Base-by-base conservation (phyloP, 1,140 invertebrate genomes). In the Fopius arisanus region DNA sequence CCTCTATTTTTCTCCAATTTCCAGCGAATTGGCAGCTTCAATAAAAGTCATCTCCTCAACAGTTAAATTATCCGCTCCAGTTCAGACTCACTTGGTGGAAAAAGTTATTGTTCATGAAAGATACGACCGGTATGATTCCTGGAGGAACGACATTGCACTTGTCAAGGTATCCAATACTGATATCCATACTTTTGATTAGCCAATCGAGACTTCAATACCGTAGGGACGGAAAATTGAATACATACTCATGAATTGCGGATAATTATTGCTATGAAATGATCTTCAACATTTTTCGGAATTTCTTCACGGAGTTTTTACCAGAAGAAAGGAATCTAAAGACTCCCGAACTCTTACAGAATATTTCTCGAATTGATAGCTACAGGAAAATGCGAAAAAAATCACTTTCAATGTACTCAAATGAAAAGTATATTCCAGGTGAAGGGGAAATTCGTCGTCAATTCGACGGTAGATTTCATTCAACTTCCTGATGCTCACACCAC, bases 121-220 rank as follows among this genome's bases (percentile, higher is more conserved):
- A 5, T 81, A 80, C n/a, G 10, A 74, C 43, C 1, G 41, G 2
- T 0, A 0, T 0, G 63, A 79, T 51, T 78, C 80, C 7, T 80
- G 72, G 70, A 67, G 16, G 7, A 80, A 82, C 12, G 78, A 82
- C 23, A 79, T 82, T 10, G 75, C 76, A 23, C 16, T 77, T n/a
- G 1, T 80, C 12, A 75, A 68, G 72, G 76, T 48, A 48, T 14
- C 2, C 43, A 7, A 19, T 1, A 5, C 12, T 2, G 12, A 3
- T 7, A 1, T 37, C 33, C n/a, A n/a, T n/a, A n/a, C n/a, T n/a
- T n/a, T n/a, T n/a, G n/a, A n/a, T n/a, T n/a, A n/a, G n/a, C n/a
- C n/a, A n/a, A n/a, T n/a, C n/a, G n/a, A n/a, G n/a, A n/a, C n/a
- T n/a, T n/a, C n/a, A n/a, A n/a, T n/a, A n/a, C n/a, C n/a, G n/a